Base-by-base conservation (phyloP, 2,888 invertebrate species). In the Apotomis betuletana region DNA sequence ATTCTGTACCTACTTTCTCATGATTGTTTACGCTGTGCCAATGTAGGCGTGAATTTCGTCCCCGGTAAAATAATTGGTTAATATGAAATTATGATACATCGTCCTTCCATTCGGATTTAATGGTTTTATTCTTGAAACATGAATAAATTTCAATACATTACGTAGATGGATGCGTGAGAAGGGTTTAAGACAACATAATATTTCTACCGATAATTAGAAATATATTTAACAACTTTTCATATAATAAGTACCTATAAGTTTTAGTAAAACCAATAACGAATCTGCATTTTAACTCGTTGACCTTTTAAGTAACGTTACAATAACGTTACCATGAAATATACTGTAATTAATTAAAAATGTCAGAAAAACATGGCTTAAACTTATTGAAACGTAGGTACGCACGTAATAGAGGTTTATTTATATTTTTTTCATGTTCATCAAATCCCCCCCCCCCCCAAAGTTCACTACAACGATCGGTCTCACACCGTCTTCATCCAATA, bases 81-180 rank as follows among this genome's bases (percentile, higher is more conserved):
- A 71, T 71, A 67, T 58, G 58, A 67, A 72, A 68, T 72, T 72
- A 63, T 72, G 68, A 68, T 49, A 52, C 62, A 68, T 51, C 36
- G 72, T 54, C 52, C 60, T 38, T 15, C 58, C 63, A 62, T 54
- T 72, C 57, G 44, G 59, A 58, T 52, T 63, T 68, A 68, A 68
- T 63, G 62, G 52, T 52, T 15, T 60, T 51, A 70, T 41, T 54
- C 70, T 49, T 38, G 52, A 60, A 65, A 15, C 38, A 49, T 52
- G 60, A 67, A 65, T 67, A 61, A 12, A 62, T 54, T 65, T 41
- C 38, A 60, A 41, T 67, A 54, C 6, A 55, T 59, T 52, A 15
- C 38, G 27, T 27, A 49, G 46, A 58, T 49, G 44, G 44, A 27
- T 54, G 27, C 65, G 8, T 3, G 12, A n/a, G 46, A 9, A 44